phyloP scores from a whole-genome alignment of 2,797 vertebrate genomes.

The Otolemur crassicaudatus region DNA sequence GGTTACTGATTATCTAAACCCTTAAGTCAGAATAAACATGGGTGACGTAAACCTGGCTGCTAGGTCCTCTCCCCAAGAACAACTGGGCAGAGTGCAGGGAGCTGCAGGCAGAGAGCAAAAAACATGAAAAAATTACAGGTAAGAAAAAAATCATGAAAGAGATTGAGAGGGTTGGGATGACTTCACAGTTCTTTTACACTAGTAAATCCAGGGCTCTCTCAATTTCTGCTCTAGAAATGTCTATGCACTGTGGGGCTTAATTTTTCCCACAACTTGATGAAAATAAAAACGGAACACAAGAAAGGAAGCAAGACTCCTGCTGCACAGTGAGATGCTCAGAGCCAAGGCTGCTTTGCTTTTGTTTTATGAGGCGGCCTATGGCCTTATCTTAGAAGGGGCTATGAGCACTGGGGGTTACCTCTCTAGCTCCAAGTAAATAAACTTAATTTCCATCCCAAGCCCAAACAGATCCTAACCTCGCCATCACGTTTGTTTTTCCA shows the following conservation, averaged over 20 bases:
- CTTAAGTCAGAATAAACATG: not conserved
- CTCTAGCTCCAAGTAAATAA: not conserved
- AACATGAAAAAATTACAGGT: not conserved
- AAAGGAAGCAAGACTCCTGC: conserved; percentile 16
- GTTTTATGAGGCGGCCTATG: not conserved
- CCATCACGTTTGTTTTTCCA: not conserved
- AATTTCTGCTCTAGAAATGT: not conserved
- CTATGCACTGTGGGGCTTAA: not conserved
- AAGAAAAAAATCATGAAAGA: conserved; percentile 70
- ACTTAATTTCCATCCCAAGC: not conserved
- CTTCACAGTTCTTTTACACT: conserved; percentile 10
- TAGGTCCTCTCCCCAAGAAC: not conserved
- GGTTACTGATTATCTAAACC: conserved; percentile 44
- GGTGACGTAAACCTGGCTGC: not conserved
- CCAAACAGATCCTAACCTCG: conserved; percentile 33
- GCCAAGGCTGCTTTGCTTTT: not conserved
- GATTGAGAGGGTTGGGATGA: conserved; percentile 34
- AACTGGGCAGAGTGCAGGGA: not conserved
- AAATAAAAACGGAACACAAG: conserved; percentile 44
- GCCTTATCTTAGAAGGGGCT: not conserved
- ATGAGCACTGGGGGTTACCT: not conserved
- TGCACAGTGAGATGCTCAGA: not conserved
- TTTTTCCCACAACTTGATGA: conserved; percentile 70
- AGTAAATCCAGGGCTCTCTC: conserved; percentile 57
- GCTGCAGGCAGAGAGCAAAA: not conserved